A percentile compares a stretch with the other conserved stretches of the same genome.
Conservation (phyloP, 2,797 vertebrate species). For the Cossypha dichroa region DNA sequence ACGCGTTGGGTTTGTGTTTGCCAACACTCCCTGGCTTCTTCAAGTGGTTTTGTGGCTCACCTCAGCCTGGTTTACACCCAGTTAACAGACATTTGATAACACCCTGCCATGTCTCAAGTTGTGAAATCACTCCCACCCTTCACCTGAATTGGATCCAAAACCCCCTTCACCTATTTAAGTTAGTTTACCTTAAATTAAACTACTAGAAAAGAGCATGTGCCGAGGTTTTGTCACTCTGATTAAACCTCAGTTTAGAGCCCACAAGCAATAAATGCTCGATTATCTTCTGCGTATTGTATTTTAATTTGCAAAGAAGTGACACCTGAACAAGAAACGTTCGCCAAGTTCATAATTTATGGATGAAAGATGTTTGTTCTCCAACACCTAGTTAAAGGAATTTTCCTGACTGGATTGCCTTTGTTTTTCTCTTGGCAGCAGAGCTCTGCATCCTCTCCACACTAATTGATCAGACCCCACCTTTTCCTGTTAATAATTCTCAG, state of each 20-base stretch:
- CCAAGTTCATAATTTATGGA: slow-evolving; percentile 51
- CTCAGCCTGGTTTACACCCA: not conserved
- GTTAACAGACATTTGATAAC: not conserved
- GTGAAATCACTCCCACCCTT: accelerated
- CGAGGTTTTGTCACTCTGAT: slow-evolving; percentile 65
- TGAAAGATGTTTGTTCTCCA: not conserved
- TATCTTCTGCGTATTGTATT: slow-evolving; percentile 75
- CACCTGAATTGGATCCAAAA: not conserved
- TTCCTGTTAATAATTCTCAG: not conserved
- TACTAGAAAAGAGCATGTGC: slow-evolving; percentile 27
- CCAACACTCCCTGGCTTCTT: not conserved
- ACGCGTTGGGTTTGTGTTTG: not conserved
- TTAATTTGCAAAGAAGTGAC: slow-evolving; percentile 74
- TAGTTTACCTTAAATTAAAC: slow-evolving; percentile 33
- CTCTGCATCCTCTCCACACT: accelerated
- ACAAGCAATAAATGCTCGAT: slow-evolving; percentile 73
- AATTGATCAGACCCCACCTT: not conserved
- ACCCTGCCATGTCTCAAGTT: not conserved
- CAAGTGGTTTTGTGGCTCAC: not conserved
- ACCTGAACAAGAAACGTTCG: slow-evolving; percentile 53
- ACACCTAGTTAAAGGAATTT: not conserved
- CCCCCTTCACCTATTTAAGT: not conserved
- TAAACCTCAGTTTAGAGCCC: slow-evolving; percentile 65
- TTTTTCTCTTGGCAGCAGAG: not conserved
- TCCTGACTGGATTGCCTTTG: not conserved